Evolutionary conservation across 2,113 vertebrate genomes (phyloP).

Genomic region (Anas platyrhynchos): DNA sequence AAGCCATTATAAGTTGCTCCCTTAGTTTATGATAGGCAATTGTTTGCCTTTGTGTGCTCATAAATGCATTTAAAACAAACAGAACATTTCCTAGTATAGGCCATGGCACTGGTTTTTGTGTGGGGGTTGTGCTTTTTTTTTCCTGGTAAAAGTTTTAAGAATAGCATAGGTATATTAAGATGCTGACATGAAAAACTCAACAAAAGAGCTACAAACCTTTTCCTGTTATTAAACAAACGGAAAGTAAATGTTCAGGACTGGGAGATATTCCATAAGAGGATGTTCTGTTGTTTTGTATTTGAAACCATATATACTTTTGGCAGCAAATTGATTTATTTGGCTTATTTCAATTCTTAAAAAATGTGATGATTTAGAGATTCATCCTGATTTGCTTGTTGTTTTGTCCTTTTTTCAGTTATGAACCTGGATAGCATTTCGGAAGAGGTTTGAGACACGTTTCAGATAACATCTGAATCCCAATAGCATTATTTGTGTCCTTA

Average conservation of each 20-base stretch:
- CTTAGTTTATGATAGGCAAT: conserved; percentile 29
- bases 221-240: conserved; percentile 85
- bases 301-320: conserved; percentile 73
- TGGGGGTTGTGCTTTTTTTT: conserved; percentile 59
- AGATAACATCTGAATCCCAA: conserved; percentile 13
- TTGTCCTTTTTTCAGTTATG: conserved; percentile 49
- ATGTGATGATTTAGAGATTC: conserved; percentile 77
- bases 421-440: conserved; percentile 8
- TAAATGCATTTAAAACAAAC: conserved; percentile 74
- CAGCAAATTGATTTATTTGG: conserved; percentile 69
- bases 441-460: conserved; percentile 21
- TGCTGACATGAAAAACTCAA: conserved; percentile 82
- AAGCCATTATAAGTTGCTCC: not conserved
- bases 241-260: conserved; percentile 80
- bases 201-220: conserved; percentile 78
- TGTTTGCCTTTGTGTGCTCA: conserved; percentile 69
- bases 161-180: conserved; percentile 76
- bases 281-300: conserved; percentile 75
- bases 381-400: conserved; percentile 63
- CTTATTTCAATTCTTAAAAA: conserved; percentile 72
- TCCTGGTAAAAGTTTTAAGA: conserved; percentile 78
- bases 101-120: conserved; percentile 58
- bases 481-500: not conserved
- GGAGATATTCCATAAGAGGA: conserved; percentile 81
- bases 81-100: conserved; percentile 75